Evolutionary conservation across 2,797 vertebrate genomes (phyloP), one percentile per base, ranked within the genome.

Genomic region (Kryptopterus vitreolus): DNA sequence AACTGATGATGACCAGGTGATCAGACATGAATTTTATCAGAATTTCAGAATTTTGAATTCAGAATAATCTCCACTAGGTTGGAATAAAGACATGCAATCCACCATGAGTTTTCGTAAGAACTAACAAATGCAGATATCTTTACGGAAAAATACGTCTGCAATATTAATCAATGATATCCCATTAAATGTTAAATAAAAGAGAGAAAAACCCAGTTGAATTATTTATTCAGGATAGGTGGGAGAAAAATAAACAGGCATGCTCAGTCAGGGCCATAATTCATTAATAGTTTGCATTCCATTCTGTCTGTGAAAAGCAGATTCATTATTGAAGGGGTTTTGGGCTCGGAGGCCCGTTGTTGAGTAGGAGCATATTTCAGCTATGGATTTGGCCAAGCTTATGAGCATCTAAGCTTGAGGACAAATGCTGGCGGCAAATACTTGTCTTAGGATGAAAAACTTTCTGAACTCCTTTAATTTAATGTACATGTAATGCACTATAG

Each of bases 161-260:
- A 73, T 87, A 81, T 92, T 85, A 92, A 93, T 94, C 90, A 92
- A 90, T 91, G 83, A 92, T 90, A 76, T 59, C 83, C 77, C 87
- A 91, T 92, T 91, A 91, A 92, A 91, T 91, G 88, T 93, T 93
- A 89, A 93, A 91, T 53, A 89, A 91, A 89, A 88, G 86, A 87
- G 86, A 89, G 88, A 91, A 88, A 87, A 85, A 76, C 77, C 76
- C 43, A 35, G 26, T 84, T 92, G 85, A 92, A 92, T 92, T 85
- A 91, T 92, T 90, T 20, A 93, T 90, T 84, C 78, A 2, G 79
- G 86, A 90, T 88, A 89, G 90, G 88, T 90, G 87, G 84, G 84
- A 84, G 87, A 87, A 91, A 90, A 90, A 86, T 89, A 92, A 92
- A 91, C 89, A 91, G 85, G 82, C 79, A 77, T 84, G 82, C 82